Evolutionary conservation across 1,140 invertebrate species (phyloP).

Genomic region (Drosophila teissieri): DNA sequence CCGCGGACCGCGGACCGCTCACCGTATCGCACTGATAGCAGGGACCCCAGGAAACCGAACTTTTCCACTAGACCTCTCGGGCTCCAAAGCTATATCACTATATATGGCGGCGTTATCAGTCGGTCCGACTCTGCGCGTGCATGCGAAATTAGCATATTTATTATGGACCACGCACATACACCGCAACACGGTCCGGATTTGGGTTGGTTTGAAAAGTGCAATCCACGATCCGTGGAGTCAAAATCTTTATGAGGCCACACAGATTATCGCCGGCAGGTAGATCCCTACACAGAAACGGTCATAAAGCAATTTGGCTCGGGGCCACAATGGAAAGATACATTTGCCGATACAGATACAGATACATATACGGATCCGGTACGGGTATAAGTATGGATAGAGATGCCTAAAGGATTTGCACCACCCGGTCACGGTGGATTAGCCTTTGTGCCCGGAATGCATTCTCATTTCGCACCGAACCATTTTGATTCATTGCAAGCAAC

Average conservation of each 20-base stretch:
- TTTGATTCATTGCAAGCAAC: too few species aligned
- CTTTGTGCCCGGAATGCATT: too few species aligned
- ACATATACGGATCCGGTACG: slow-evolving; percentile 3
- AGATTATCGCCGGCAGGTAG: slow-evolving; percentile 46
- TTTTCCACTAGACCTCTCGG: slow-evolving; percentile 40
- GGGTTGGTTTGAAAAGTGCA: slow-evolving; percentile 30
- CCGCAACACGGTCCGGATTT: background rate
- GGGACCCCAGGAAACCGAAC: slow-evolving; percentile 18
- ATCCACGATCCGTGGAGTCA: slow-evolving; percentile 56
- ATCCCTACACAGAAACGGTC: slow-evolving; percentile 4
- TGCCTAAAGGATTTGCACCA: slow-evolving; percentile 4
- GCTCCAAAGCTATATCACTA: background rate
- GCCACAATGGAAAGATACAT: background rate
- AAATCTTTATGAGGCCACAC: slow-evolving; percentile 64
- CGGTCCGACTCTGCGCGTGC: slow-evolving; percentile 14
- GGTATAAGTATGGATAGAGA: background rate
- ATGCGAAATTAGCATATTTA: slow-evolving; percentile 45
- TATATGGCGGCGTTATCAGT: slow-evolving; percentile 15
- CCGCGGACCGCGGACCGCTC: background rate
- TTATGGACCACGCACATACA: slow-evolving; percentile 17
- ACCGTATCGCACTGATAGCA: slow-evolving; percentile 29
- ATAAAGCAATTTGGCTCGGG: slow-evolving; percentile 29
- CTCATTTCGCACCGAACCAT: too few species aligned
- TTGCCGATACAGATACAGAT: background rate
- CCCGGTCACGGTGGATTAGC: slow-evolving; percentile 9